Evolutionary conservation across 2,888 invertebrate species (phyloP).

Genomic region (Mycalesis mineus): DNA sequence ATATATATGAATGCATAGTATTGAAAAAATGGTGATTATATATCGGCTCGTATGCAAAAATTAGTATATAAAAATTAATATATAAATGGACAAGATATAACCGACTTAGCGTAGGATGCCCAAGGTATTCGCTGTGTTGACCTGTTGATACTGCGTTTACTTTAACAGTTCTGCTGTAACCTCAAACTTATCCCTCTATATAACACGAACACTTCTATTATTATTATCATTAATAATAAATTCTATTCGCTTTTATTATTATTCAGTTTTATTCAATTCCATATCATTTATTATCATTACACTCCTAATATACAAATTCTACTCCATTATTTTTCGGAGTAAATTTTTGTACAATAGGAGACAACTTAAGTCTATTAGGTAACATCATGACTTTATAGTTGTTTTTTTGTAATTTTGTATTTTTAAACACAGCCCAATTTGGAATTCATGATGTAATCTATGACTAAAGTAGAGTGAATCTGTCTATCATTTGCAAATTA

Average conservation of each 20-base stretch:
- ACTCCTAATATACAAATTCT: constrained; percentile 12
- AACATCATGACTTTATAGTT: constrained; percentile 1
- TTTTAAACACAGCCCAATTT: background rate
- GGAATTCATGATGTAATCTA: constrained; percentile 4
- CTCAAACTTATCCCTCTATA: constrained; percentile 73
- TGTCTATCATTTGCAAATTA: constrained; percentile 1
- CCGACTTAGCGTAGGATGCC: constrained; percentile 76
- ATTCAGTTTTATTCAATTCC: constrained; percentile 10
- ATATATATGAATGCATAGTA: constrained; percentile 63
- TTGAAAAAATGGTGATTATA: constrained; percentile 56
- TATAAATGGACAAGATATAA: constrained; percentile 63
- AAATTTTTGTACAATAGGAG: constrained; percentile 15
- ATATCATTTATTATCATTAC: constrained; percentile 13
- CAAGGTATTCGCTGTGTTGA: constrained; percentile 72
- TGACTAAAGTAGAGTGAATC: background rate
- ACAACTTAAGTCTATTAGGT: background rate
- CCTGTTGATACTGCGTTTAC: constrained; percentile 60
- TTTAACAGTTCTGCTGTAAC: constrained; percentile 62
- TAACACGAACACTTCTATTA: constrained; percentile 37
- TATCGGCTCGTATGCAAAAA: constrained; percentile 61
- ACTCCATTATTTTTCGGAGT: background rate
- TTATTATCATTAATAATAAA: constrained; percentile 24
- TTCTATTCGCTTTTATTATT: constrained; percentile 15
- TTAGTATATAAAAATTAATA: constrained; percentile 59
- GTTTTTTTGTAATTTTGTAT: background rate